phyloP scores from a whole-genome alignment of 2,888 invertebrate genomes.

The Epistrophe eligans region DNA sequence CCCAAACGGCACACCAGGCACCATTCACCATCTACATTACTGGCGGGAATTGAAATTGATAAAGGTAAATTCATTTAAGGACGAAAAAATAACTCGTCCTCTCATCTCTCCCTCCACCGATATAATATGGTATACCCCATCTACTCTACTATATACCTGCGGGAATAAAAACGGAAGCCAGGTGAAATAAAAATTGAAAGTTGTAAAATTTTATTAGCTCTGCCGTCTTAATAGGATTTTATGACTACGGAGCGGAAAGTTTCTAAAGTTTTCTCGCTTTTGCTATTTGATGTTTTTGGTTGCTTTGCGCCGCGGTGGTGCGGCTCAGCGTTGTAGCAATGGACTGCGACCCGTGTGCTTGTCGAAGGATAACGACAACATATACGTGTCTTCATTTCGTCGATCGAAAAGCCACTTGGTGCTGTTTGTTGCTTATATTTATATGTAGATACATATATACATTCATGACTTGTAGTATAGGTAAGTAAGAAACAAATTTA shows the following conservation, averaged over 20 bases:
- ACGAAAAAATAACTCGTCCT: conserved; percentile 7
- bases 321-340: neutral
- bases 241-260: conserved; percentile 65
- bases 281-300: conserved; percentile 18
- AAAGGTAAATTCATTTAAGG: conserved; percentile 46
- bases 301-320: conserved; percentile 14
- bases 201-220: conserved; percentile 81
- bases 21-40: neutral
- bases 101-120: neutral
- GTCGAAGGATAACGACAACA: conserved; percentile 64
- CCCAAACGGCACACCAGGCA: conserved; percentile 9
- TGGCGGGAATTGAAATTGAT: conserved; percentile 32
- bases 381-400: conserved; percentile 67
- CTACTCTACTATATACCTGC: too few relatives aligned
- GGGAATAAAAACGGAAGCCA: conserved; percentile 58
- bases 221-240: conserved; percentile 74
- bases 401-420: conserved; percentile 31
- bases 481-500: conserved; percentile 58
- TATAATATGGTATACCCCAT: too few relatives aligned
- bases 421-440: neutral
- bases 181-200: conserved; percentile 81
- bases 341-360: conserved; percentile 9
- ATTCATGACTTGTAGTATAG: neutral
- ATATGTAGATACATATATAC: neutral
- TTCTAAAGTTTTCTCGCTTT: conserved; percentile 59